Evolutionary conservation across 2,888 invertebrate genomes (phyloP).

Genomic region (Rosalia funebris): DNA sequence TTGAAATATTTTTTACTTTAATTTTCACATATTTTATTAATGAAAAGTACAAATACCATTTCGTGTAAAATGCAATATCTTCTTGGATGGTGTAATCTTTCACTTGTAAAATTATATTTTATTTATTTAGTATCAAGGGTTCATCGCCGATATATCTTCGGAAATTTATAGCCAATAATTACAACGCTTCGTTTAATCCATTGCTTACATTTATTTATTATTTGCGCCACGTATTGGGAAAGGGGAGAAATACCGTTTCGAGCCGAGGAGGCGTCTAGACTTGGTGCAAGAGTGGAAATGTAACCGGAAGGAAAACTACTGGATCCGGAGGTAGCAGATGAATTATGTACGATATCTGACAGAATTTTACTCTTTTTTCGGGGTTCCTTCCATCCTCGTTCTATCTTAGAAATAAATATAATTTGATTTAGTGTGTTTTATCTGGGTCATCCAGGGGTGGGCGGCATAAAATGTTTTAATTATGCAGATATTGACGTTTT

Average conservation of each 20-base stretch:
- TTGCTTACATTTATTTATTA: constrained; percentile 43
- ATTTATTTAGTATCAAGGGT: background rate
- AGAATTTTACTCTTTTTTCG: constrained; percentile 35
- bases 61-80: no score
- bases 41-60: no score
- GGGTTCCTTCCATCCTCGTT: constrained; percentile 25
- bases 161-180: constrained; percentile 36
- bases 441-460: constrained; percentile 15
- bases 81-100: no score
- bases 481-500: background rate
- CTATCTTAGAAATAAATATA: constrained; percentile 35
- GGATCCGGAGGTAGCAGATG: constrained; percentile 62
- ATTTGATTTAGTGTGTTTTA: constrained; percentile 38
- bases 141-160: background rate
- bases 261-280: constrained; percentile 49
- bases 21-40: no score
- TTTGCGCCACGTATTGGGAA: constrained; percentile 49
- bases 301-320: constrained; percentile 63
- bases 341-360: constrained; percentile 63
- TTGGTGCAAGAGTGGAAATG: constrained; percentile 59
- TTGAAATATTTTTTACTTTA: no score
- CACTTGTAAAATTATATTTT: no score
- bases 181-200: constrained; percentile 39
- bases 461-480: background rate
- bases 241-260: constrained; percentile 42